Evolutionary conservation across 2,797 vertebrate genomes (phyloP).

Genomic region (Gallirallus australis): DNA sequence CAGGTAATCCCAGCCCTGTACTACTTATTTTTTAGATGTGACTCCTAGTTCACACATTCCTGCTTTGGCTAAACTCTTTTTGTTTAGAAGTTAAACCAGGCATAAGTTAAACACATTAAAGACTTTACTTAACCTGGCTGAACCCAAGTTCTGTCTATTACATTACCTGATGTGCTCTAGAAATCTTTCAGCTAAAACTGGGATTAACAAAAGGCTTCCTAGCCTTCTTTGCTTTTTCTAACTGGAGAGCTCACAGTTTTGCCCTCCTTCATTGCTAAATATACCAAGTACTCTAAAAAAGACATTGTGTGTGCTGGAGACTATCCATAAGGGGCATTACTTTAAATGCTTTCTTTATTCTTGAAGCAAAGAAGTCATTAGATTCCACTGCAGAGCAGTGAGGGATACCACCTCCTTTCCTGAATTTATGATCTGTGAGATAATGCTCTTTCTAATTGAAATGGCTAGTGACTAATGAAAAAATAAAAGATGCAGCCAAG

Average conservation of each 20-base stretch:
- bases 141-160: neutral
- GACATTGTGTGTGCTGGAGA: neutral
- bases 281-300: neutral
- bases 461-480: conserved; percentile 28
- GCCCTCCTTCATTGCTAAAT: conserved; percentile 4
- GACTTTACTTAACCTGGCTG: neutral
- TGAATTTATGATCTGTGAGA: conserved; percentile 41
- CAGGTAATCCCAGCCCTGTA: neutral
- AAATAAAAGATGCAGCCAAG: conserved; percentile 7
- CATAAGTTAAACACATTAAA: neutral
- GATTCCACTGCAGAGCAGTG: neutral
- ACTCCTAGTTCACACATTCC: neutral
- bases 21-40: neutral
- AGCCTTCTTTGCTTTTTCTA: neutral
- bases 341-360: conserved; percentile 24
- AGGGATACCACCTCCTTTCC: conserved; percentile 3
- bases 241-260: neutral
- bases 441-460: conserved; percentile 42
- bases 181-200: neutral
- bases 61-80: neutral
- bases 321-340: conserved; percentile 17
- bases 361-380: conserved; percentile 29
- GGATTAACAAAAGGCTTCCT: neutral
- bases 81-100: neutral
- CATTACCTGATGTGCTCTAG: neutral